Evolutionary conservation across 1,140 invertebrate genomes (phyloP).

Genomic region (Gyrodactylus bullatarudis): DNA sequence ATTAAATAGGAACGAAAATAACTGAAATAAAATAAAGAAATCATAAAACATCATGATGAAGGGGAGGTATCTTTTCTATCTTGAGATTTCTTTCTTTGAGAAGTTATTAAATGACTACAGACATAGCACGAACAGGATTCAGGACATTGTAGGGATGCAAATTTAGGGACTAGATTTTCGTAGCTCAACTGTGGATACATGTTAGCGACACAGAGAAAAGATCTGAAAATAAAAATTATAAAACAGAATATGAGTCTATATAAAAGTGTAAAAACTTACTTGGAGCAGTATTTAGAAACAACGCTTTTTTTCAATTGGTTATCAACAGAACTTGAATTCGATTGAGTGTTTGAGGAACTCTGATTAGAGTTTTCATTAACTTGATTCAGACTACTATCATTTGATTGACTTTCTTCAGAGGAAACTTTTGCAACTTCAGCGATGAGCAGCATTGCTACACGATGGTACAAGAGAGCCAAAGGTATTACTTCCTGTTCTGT

Average conservation of each 20-base stretch:
- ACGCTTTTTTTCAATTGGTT: background rate
- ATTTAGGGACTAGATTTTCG: background rate
- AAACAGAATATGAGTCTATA: background rate
- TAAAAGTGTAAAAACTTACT: background rate
- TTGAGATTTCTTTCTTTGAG: too few relatives aligned
- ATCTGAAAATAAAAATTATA: background rate
- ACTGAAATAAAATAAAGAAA: too few relatives aligned
- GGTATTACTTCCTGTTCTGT: background rate
- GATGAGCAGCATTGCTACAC: background rate
- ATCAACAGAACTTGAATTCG: background rate
- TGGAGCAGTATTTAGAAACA: background rate
- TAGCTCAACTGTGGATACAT: background rate
- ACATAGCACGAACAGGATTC: background rate
- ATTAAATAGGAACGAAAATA: too few relatives aligned
- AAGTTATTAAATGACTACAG: background rate
- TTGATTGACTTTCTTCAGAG: background rate
- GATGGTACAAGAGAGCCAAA: background rate
- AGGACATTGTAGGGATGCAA: background rate
- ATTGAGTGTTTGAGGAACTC: background rate
- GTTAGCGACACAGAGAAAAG: background rate
- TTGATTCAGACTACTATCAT: too few relatives aligned
- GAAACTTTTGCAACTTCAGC: background rate
- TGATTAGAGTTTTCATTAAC: background rate
- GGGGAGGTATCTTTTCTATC: too few relatives aligned
- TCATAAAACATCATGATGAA: too few relatives aligned